Conservation (phyloP, 92 coral and sea anemone species). For the Umimayanthus chanpuru region DNA sequence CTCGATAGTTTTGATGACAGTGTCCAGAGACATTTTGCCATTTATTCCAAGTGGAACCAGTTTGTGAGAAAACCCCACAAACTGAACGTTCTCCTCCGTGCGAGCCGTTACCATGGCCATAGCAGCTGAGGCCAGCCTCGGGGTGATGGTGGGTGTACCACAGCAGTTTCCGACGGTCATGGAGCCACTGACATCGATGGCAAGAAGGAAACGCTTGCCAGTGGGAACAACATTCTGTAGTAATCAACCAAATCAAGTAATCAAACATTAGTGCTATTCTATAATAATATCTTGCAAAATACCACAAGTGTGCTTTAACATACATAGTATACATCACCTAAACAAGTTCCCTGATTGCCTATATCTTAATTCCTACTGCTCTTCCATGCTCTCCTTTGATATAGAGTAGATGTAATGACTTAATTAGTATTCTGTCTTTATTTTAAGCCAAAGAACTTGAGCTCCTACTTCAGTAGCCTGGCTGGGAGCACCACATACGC, state of each 20-base stretch:
- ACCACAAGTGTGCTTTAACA: not conserved
- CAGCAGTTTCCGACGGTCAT: conserved; percentile 83
- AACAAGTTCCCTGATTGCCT: too few relatives aligned
- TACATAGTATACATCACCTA: too few relatives aligned
- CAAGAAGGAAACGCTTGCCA: conserved; percentile 75
- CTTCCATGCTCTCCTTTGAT: too few relatives aligned
- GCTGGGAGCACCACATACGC: too few relatives aligned
- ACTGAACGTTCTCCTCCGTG: conserved; percentile 69
- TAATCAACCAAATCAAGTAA: not conserved
- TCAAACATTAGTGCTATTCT: not conserved
- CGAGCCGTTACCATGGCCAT: conserved; percentile 97
- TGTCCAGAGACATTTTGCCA: conserved; percentile 71
- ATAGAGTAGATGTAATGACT: too few relatives aligned
- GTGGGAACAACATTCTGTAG: conserved; percentile 85
- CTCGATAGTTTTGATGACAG: conserved; percentile 73
- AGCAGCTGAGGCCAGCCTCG: conserved; percentile 94
- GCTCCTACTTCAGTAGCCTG: too few relatives aligned
- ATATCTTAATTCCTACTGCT: too few relatives aligned
- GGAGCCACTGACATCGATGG: conserved; percentile 96
- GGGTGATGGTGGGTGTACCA: conserved; percentile 83
- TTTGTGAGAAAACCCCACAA: conserved; percentile 89
- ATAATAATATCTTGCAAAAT: not conserved
- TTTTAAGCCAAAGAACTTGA: too few relatives aligned
- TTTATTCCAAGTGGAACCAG: conserved; percentile 77
- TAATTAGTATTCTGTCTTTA: too few relatives aligned